phyloP scores from a whole-genome alignment of 2,888 invertebrate species.

The Helobdella robusta region DNA sequence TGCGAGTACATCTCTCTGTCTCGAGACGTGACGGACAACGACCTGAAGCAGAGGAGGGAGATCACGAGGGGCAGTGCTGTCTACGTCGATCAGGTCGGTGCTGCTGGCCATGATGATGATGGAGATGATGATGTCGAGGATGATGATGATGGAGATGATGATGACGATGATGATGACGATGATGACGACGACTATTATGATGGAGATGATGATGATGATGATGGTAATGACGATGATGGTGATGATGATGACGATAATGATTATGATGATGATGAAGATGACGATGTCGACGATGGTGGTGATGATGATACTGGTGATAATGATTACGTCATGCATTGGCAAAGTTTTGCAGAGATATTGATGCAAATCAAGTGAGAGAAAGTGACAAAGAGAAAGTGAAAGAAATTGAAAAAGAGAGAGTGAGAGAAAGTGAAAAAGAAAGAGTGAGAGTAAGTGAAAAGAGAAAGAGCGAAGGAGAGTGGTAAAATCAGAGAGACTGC shows the following conservation, averaged over 20 bases:
- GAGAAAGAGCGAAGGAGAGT: too few species aligned
- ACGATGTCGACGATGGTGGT: too few species aligned
- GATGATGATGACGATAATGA: constrained; percentile 1
- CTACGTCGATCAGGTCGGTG: constrained; percentile 77
- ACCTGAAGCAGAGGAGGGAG: constrained; percentile 87
- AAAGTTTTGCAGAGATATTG: too few species aligned
- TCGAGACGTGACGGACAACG: constrained; percentile 90
- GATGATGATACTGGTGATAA: too few species aligned
- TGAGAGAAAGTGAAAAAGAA: too few species aligned
- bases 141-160: constrained; percentile 12
- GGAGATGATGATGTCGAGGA: neutral
- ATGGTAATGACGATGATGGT: neutral
- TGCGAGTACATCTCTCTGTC: constrained; percentile 85
- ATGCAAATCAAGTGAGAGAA: too few species aligned
- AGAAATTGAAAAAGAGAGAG: too few species aligned
- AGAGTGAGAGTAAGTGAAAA: too few species aligned
- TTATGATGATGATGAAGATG: neutral
- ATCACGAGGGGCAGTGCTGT: constrained; percentile 75
- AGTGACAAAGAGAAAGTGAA: too few species aligned
- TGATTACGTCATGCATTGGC: too few species aligned
- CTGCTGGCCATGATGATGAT: constrained; percentile 14
- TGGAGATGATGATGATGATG: constrained; percentile 1
- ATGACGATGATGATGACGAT: neutral
- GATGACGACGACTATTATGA: neutral
- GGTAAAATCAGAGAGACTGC: too few species aligned